Conservation (phyloP, 2,113 vertebrate species). For the Deroptyus accipitrinus region DNA sequence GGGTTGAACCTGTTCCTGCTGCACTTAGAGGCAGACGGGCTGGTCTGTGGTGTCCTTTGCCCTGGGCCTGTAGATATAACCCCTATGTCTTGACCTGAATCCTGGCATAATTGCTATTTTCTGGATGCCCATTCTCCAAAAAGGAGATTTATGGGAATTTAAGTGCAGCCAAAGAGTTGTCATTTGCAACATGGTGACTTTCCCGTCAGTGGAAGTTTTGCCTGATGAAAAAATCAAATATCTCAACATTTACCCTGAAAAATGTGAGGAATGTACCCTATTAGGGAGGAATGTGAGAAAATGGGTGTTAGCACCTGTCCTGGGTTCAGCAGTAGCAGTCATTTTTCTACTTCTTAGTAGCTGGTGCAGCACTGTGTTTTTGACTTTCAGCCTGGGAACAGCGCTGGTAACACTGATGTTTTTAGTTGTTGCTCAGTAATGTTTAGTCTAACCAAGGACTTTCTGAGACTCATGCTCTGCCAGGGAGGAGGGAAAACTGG, state of each 20-base stretch:
- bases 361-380: no score
- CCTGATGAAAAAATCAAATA: background rate
- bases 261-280: rapidly evolving
- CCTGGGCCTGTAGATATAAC: background rate
- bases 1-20: background rate
- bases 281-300: background rate
- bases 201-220: background rate
- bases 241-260: background rate
- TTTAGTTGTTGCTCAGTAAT: no score
- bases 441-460: no score
- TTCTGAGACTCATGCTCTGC: no score
- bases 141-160: background rate
- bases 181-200: background rate
- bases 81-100: background rate
- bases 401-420: no score
- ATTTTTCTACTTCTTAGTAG: no score
- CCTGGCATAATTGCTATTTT: background rate
- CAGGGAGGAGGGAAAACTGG: no score
- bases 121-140: background rate
- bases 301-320: background rate
- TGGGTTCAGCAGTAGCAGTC: no score
- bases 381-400: no score
- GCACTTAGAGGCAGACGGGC: background rate
- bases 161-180: background rate
- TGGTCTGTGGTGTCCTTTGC: background rate